A percentile compares a stretch with the other conserved stretches of the same genome.
Conservation (phyloP, 1,140 invertebrate species). For the Hesperophylax magnus region DNA sequence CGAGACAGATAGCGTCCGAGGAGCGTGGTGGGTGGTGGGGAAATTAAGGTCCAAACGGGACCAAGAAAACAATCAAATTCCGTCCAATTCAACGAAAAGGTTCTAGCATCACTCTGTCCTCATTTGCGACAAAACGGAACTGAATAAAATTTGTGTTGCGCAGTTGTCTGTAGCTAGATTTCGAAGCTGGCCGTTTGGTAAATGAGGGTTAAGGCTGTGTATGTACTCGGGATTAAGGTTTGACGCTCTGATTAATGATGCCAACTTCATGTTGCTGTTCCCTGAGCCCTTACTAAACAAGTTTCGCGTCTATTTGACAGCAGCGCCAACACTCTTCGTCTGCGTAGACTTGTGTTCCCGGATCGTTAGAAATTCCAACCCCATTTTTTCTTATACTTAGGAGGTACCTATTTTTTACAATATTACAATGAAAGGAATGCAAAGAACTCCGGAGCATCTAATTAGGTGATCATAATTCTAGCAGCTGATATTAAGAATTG, state of each 20-base stretch:
- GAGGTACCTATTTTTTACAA: conserved; percentile 16
- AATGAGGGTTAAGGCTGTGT: background rate
- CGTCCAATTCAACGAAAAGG: background rate
- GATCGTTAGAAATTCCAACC: conserved; percentile 3
- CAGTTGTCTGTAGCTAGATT: background rate
- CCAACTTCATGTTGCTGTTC: conserved; percentile 51
- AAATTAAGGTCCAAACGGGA: background rate
- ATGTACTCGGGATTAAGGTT: conserved; percentile 45
- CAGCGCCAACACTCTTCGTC: conserved; percentile 1
- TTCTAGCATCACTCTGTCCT: background rate
- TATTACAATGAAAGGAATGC: conserved; percentile 19
- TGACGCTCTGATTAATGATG: conserved; percentile 57
- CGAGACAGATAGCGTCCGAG: conserved; percentile 51
- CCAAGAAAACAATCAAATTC: background rate
- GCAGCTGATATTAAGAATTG: background rate
- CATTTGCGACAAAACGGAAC: background rate
- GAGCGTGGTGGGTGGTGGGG: conserved; percentile 39
- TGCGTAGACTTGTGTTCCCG: conserved; percentile 13
- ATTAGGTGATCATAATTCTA: conserved; percentile 1
- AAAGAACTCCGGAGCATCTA: background rate
- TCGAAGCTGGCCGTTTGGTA: conserved; percentile 10
- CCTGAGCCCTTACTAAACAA: conserved; percentile 37
- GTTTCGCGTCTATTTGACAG: conserved; percentile 41
- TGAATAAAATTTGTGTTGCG: background rate
- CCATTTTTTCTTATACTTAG: conserved; percentile 52